phyloP scores from a whole-genome alignment of 2,797 vertebrate species.

The Phrynocephalus forsythii region DNA sequence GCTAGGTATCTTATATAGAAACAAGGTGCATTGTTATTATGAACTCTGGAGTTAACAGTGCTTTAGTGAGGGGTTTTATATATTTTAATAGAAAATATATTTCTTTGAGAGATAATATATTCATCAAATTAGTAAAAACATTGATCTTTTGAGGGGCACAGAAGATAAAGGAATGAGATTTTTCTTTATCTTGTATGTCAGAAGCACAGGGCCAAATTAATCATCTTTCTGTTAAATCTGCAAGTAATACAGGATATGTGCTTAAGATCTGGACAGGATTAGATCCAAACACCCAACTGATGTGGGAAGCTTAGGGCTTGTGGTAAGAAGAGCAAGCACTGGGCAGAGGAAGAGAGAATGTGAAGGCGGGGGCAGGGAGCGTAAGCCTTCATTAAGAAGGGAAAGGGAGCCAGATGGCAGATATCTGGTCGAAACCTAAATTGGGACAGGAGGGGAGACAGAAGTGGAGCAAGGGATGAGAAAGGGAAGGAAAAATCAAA shows the following conservation, averaged over 20 bases:
- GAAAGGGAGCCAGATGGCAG: constrained; percentile 13
- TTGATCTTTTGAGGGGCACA: constrained; percentile 27
- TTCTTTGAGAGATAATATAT: constrained; percentile 30
- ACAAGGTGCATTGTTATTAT: neutral
- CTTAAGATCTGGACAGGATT: constrained; percentile 58
- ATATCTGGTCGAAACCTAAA: neutral
- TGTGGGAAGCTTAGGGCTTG: constrained; percentile 58
- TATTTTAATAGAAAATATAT: no score
- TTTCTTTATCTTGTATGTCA: constrained; percentile 47
- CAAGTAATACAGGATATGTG: constrained; percentile 68
- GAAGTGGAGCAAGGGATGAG: neutral
- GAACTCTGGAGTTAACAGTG: neutral
- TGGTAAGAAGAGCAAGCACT: neutral
- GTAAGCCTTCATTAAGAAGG: constrained; percentile 19
- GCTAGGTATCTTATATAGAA: constrained; percentile 24
- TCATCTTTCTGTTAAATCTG: constrained; percentile 64
- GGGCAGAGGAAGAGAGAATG: neutral
- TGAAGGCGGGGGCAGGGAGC: constrained; percentile 8
- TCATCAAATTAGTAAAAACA: constrained; percentile 26
- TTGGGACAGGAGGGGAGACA: neutral
- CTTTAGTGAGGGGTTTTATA: neutral
- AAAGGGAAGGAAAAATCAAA: neutral
- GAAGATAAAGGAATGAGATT: constrained; percentile 32
- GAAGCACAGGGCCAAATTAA: constrained; percentile 57
- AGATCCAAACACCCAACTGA: constrained; percentile 52